phyloP scores from a whole-genome alignment of 2,113 vertebrate genomes.

The Cololabis saira region DNA sequence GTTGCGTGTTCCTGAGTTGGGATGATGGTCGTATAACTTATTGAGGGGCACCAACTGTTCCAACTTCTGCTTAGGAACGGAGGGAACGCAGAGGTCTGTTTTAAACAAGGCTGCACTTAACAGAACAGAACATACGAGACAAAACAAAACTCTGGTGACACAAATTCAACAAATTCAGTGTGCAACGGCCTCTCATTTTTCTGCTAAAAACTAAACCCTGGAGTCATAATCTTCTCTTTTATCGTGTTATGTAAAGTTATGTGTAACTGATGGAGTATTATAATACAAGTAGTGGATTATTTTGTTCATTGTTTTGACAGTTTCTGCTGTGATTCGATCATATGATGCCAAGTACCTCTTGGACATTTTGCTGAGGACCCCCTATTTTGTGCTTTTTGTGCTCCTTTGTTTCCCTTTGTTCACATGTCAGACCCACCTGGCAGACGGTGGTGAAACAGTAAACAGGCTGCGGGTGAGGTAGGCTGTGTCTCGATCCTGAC shows the following conservation, averaged over 20 bases:
- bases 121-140: slow-evolving; percentile 25
- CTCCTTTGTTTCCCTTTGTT: slow-evolving; percentile 19
- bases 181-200: slow-evolving; percentile 36
- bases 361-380: slow-evolving; percentile 44
- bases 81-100: slow-evolving; percentile 49
- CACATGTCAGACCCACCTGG: slow-evolving; percentile 31
- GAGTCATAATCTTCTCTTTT: not conserved
- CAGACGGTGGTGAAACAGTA: slow-evolving; percentile 42
- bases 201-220: slow-evolving; percentile 32
- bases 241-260: too few relatives aligned
- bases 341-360: slow-evolving; percentile 29
- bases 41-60: slow-evolving; percentile 76
- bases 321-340: slow-evolving; percentile 26
- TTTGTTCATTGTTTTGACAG: not conserved
- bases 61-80: slow-evolving; percentile 64
- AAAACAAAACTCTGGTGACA: slow-evolving; percentile 54
- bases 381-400: slow-evolving; percentile 30
- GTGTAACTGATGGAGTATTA: too few relatives aligned
- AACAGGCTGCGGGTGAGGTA: slow-evolving; percentile 36
- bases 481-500: slow-evolving; percentile 53
- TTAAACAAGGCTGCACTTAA: slow-evolving; percentile 39
- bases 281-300: slow-evolving; percentile 1
- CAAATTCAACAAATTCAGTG: slow-evolving; percentile 49
- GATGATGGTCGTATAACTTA: slow-evolving; percentile 72
- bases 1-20: slow-evolving; percentile 69